Evolutionary conservation across 2,797 vertebrate genomes (phyloP), one percentile per base, ranked within the genome.

Genomic region (Chiroxiphia lanceolata): DNA sequence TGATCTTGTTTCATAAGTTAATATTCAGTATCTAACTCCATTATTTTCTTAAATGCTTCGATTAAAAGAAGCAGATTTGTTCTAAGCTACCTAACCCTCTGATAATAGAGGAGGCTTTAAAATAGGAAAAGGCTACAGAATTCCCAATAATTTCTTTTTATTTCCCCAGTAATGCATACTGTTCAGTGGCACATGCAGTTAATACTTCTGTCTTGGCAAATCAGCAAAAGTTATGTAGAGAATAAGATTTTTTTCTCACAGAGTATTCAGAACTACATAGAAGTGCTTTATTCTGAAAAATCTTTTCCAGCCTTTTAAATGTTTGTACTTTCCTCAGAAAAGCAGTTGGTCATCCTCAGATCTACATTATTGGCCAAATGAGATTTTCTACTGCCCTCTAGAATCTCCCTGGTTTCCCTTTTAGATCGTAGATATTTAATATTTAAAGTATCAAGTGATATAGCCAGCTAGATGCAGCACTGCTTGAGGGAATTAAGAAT

Each of bases 361-460:
- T 86, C 76, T 95, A 84, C 84, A 83, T 95, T 94, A 87, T 88
- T 91, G 87, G 65, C 42, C 83, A 94, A 88, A 85, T 89, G 70
- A 97, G 86, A 92, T 85, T 92, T 92, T 96, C 92, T 90, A 72
- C 87, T 97, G 76, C 74, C 74, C 51, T 96, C 51, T 95, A 75
- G 90, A 96, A 60, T 97, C 93, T 97, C 92, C 57, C 92, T 81
- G 38, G 40, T 15, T 95, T 97, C 89, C 83, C n/a, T 96, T 91
- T 93, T 93, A 50, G 81, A 21, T 84, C 26, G 40, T 22, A 29
- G 51, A 42, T 90, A 77, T 84, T 95, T 95, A 93, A 68, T 63
- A 84, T 70, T 77, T 82, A 50, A 87, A 64, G 25, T 89, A 61
- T 77, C 23, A 71, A 79, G 74, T 65, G 56, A n/a, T 79, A 81